Percentiles rank a stretch among this genome's conserved stretches.
Evolutionary conservation across 2,113 vertebrate species (phyloP).

Genomic region (Oreocharis arfaki): DNA sequence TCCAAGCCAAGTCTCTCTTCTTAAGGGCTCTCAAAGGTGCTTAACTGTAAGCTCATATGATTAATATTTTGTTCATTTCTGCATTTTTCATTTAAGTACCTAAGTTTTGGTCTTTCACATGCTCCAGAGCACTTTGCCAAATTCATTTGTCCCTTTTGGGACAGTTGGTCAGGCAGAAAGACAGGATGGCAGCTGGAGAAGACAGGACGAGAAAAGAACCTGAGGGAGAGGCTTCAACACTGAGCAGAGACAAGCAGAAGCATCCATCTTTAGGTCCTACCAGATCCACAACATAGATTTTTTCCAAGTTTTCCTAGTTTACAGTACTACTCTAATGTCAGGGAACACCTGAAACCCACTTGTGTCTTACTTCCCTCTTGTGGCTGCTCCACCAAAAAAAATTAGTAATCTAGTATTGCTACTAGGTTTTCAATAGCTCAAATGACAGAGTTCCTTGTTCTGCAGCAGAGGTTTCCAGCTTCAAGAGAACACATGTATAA

Average conservation of each 20-base stretch:
- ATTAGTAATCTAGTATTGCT: not conserved
- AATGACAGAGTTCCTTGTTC: not conserved
- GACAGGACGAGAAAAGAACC: not conserved
- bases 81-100: not conserved
- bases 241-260: not conserved
- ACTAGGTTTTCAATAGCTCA: not conserved
- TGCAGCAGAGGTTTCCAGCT: not conserved
- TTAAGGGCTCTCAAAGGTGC: slow-evolving; percentile 34
- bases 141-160: not conserved
- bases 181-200: not conserved
- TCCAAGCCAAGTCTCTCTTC: slow-evolving; percentile 29
- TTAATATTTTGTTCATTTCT: slow-evolving; percentile 53
- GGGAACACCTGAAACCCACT: not conserved
- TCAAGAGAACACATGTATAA: not conserved
- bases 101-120: not conserved
- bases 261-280: not conserved
- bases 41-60: slow-evolving; percentile 25
- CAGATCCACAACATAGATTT: not conserved
- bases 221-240: not conserved
- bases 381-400: not conserved
- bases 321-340: not conserved
- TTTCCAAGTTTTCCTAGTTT: not conserved
- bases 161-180: not conserved
- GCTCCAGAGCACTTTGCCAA: not conserved
- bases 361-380: not conserved